These are phyloP conservation scores for Musca vetustissima DNA, from an alignment of 1,140 invertebrate species.

Conservation along the genomic window DNA sequence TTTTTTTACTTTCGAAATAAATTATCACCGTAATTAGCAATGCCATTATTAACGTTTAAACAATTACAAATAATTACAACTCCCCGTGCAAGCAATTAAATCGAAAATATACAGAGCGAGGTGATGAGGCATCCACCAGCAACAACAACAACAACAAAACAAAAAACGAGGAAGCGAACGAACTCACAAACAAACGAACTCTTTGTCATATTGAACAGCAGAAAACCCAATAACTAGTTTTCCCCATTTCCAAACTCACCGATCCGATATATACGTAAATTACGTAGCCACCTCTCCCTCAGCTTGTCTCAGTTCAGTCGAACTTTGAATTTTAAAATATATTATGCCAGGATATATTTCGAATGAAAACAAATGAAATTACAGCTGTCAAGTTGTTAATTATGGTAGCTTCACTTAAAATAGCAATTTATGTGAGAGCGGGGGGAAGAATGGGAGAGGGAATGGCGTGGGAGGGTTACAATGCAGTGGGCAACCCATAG, in stretches of 20 bases:
- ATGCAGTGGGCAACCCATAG: too few species aligned
- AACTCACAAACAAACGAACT: neutral
- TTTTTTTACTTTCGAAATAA: neutral
- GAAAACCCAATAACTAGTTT: too few species aligned
- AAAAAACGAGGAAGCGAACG: too few species aligned
- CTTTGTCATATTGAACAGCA: too few species aligned
- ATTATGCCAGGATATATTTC: neutral
- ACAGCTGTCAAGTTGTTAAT: conserved; percentile 16
- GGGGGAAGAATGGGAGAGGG: neutral
- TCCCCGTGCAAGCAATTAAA: conserved; percentile 1
- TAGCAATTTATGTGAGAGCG: neutral
- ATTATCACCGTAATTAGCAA: conserved; percentile 12
- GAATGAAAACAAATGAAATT: conserved; percentile 16
- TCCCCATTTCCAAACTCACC: too few species aligned
- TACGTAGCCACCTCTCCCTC: too few species aligned
- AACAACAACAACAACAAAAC: too few species aligned
- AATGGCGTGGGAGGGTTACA: neutral
- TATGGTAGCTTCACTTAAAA: neutral
- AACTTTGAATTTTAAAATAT: too few species aligned
- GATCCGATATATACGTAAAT: too few species aligned
- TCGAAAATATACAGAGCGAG: neutral
- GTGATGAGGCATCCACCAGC: neutral
- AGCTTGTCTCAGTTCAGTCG: too few species aligned
- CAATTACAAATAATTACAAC: conserved; percentile 17
- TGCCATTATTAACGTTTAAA: conserved; percentile 14